These are phyloP conservation scores for Danaus melanippus DNA, from an alignment of 1,140 invertebrate species.

Conservation along the genomic window DNA sequence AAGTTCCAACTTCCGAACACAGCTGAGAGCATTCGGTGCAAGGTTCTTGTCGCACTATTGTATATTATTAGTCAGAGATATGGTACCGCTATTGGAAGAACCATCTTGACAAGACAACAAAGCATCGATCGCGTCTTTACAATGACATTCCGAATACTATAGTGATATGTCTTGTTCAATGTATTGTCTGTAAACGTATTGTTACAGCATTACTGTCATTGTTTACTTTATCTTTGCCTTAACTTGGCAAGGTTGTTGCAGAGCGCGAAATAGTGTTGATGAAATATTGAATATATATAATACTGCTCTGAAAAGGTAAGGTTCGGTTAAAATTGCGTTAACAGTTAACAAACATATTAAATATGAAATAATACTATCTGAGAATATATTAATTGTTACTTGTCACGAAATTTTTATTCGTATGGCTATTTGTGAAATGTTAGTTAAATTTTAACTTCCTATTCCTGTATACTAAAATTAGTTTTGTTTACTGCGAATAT, in stretches of 20 bases:
- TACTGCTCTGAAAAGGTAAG: no score
- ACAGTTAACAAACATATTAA: no score
- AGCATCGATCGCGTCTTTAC: slow-evolving; percentile 8
- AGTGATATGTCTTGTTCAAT: slow-evolving; percentile 5
- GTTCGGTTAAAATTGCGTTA: no score
- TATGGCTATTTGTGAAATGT: no score
- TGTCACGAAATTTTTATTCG: no score
- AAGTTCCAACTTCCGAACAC: slow-evolving; percentile 32
- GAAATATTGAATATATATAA: no score
- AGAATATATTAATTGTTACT: no score
- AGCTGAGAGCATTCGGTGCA: slow-evolving; percentile 21
- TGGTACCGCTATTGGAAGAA: slow-evolving; percentile 3
- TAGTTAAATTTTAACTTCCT: no score
- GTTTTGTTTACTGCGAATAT: no score
- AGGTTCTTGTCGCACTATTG: slow-evolving; percentile 29
- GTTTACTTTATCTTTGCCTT: slow-evolving; percentile 12
- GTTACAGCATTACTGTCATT: slow-evolving; percentile 9
- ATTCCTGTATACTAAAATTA: no score
- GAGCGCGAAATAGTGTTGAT: no score
- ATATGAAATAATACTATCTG: no score
- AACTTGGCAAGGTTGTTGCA: slow-evolving; percentile 11
- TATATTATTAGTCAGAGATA: slow-evolving; percentile 13
- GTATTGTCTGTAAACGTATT: slow-evolving; percentile 8
- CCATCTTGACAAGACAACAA: slow-evolving; percentile 5
- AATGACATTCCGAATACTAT: neutral